Percentiles rank a stretch among this genome's conserved stretches.
Evolutionary conservation across 2,113 vertebrate genomes (phyloP).

Genomic region (Suncus etruscus): DNA sequence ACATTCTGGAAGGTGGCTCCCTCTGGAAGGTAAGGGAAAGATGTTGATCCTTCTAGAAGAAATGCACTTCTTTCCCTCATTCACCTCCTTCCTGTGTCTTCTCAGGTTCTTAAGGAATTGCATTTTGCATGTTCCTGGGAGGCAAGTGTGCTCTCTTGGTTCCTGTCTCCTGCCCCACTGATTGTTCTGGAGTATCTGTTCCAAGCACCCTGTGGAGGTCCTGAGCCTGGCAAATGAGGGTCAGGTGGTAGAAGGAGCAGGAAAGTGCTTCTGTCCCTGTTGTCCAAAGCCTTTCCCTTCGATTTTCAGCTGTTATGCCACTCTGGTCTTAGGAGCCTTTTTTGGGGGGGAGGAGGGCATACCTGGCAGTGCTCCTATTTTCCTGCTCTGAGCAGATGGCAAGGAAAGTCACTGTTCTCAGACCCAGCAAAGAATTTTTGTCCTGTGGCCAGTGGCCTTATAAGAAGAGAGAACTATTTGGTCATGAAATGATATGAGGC

Average conservation of each 20-base stretch:
- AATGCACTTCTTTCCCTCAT: neutral
- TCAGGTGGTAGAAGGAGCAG: conserved; percentile 41
- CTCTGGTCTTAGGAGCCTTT: too few species aligned
- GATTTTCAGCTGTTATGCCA: neutral
- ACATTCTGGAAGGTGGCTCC: neutral
- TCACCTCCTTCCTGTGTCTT: neutral
- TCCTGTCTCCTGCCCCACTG: neutral
- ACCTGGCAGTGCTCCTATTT: neutral
- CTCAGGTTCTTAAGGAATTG: neutral
- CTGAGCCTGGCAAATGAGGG: conserved; percentile 73
- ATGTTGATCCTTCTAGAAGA: conserved; percentile 14
- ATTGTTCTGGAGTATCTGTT: neutral
- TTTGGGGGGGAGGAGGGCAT: too few species aligned
- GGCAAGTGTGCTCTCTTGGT: neutral
- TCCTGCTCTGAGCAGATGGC: neutral
- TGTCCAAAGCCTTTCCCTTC: neutral
- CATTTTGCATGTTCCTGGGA: neutral
- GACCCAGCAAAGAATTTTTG: neutral
- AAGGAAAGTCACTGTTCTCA: neutral
- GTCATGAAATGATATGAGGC: neutral
- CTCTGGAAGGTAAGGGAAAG: conserved; percentile 10
- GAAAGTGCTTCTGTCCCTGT: neutral
- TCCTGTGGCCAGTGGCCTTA: neutral
- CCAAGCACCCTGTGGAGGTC: neutral
- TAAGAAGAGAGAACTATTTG: neutral